These are phyloP conservation scores for Coecobrya sp. DNA, from an alignment of 2,888 invertebrate species.

Conservation along the genomic window DNA sequence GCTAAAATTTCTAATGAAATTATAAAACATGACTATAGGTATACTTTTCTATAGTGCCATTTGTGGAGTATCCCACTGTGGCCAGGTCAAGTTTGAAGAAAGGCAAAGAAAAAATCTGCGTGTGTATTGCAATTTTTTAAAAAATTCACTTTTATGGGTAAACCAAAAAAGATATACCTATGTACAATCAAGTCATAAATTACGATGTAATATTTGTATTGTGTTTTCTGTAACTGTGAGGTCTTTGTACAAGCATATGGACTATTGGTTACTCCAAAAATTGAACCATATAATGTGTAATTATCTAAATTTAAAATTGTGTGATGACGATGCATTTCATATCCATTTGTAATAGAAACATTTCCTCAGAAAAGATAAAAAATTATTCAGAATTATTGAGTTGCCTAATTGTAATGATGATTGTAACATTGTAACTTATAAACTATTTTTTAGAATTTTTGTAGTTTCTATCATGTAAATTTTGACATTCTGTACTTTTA, in stretches of 20 bases:
- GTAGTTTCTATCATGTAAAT: conserved; percentile 51
- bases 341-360: conserved; percentile 61
- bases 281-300: neutral
- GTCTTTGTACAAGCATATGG: conserved; percentile 57
- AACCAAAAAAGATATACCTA: neutral
- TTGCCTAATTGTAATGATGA: conserved; percentile 57
- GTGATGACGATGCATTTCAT: conserved; percentile 70
- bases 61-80: neutral
- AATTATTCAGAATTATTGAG: conserved; percentile 31
- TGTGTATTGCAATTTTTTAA: neutral
- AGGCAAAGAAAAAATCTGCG: neutral
- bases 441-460: conserved; percentile 57
- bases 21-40: too few relatives aligned
- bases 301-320: conserved; percentile 37
- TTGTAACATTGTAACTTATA: conserved; percentile 55
- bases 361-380: neutral
- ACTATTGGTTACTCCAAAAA: conserved; percentile 50
- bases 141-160: neutral
- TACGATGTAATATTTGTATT: conserved; percentile 19
- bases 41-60: too few relatives aligned
- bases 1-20: too few relatives aligned
- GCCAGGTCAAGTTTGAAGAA: neutral
- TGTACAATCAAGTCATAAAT: conserved; percentile 40
- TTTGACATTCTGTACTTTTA: conserved; percentile 64
- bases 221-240: conserved; percentile 51